Base-by-base conservation (phyloP, 2,113 vertebrate species). In the Osmerus mordax region DNA sequence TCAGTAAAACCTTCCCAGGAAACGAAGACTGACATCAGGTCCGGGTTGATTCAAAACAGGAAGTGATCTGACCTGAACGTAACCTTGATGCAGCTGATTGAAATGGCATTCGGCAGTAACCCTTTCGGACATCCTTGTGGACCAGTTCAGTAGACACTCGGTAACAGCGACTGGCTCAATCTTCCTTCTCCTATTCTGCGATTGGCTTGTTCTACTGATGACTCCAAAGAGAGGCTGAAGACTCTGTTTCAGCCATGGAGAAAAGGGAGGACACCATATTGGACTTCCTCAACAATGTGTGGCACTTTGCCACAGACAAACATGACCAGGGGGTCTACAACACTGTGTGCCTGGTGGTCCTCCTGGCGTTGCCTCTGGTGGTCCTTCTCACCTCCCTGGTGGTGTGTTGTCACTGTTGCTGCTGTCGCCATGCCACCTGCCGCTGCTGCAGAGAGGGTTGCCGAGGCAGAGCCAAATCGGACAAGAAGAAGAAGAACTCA, bases 351-450 rank as follows among this genome's bases (percentile, higher is more conserved):
- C 89, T 98, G 72, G 94, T 80, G 0, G 87, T 99, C 47, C 86
- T 99, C 3, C 32, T 98, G 59, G 90, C 88, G 0, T 89, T 99
- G 0, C 97, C 97, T 0, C 23, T 95, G 0, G 21, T 99, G 0
- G 90, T 97, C 52, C 59, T 95, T 70, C 58, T 95, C 0, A 89
- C 89, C 0, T 80, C 89, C 2, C 12, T 97, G 25, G 90, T 94
- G 76, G 84, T 97, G 73, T 98, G 96, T 70, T 99, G 96, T 84
- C 95, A 98, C 72, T 96, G 93, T 86, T 98, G 96, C 88, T 97
- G 93, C 88, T 95, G 93, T 63, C 84, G 36, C 76, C 81, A 74
- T 62, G 61, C 75, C 80, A 72, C 83, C 81, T 67, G 75, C 55
- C 8, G 74, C 47, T 86, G 88, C 72, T 88, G 91, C 64, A 66